phyloP scores from a whole-genome alignment of 2,888 invertebrate species.

The Ceraclea dissimilis region DNA sequence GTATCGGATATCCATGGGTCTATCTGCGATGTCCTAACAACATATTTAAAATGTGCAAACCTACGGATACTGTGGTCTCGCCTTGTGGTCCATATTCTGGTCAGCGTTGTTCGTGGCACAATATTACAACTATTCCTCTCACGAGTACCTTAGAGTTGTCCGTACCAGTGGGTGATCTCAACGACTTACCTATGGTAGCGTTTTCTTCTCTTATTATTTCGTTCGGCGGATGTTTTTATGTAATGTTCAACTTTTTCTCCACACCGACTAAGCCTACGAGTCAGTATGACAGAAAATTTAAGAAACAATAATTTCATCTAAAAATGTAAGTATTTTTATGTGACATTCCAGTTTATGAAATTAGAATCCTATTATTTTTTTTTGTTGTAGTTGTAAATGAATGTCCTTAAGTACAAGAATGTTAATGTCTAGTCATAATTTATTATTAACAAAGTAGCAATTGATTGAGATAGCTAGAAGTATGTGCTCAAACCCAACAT shows the following conservation, averaged over 20 bases:
- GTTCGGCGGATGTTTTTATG: constrained; percentile 40
- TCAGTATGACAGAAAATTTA: neutral
- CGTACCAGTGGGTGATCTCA: constrained; percentile 39
- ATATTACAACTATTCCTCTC: constrained; percentile 37
- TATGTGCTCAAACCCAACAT: too few relatives aligned
- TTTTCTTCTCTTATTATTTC: constrained; percentile 37
- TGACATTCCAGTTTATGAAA: too few relatives aligned
- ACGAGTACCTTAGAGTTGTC: constrained; percentile 35
- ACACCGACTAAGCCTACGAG: neutral
- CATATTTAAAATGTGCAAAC: constrained; percentile 30
- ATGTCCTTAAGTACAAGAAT: too few relatives aligned
- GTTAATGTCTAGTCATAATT: too few relatives aligned
- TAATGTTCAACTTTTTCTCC: constrained; percentile 30
- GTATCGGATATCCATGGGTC: constrained; percentile 33
- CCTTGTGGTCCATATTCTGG: constrained; percentile 32
- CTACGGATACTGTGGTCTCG: constrained; percentile 28
- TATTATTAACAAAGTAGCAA: too few relatives aligned
- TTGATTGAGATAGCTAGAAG: too few relatives aligned
- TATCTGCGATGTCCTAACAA: constrained; percentile 31
- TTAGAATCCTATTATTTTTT: too few relatives aligned
- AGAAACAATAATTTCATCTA: too few relatives aligned
- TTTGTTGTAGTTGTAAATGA: too few relatives aligned
- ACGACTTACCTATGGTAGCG: constrained; percentile 38
- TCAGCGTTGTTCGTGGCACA: constrained; percentile 35
- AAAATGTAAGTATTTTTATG: too few relatives aligned